Evolutionary conservation across 1,140 invertebrate species (phyloP), one percentile per base, ranked within the genome.

Genomic region (Dreissena rostriformis): DNA sequence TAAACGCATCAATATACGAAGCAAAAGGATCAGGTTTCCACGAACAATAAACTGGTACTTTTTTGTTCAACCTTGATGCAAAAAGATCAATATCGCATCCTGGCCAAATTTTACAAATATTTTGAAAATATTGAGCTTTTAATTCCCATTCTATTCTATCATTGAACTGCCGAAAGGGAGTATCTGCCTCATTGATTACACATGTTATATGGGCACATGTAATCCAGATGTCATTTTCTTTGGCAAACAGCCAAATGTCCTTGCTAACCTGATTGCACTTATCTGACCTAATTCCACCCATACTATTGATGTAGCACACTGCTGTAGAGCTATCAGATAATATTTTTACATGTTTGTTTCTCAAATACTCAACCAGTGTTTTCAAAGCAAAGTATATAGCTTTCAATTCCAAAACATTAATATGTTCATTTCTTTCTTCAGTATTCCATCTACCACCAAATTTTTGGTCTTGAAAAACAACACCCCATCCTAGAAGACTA

Each of bases 131-230:
- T 14, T 66, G 15, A 24, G 49, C n/a, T 15, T 29, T 22, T 39
- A 63, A 28, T 39, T 76, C 73, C 73, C 53, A 63, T 76, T 63
- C 73, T 19, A 76, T 76, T 14, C 65, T 10, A 39, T 76, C 73
- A 61, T 76, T 63, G 22, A 76, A 76, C 17, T 76, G 53, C 55
- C 73, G 22, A 26, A 55, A 63, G 53, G 73, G 73, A 11, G 8
- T 22, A 76, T 76, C 73, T 14, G 73, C 61, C 57, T 76, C 61
- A 74, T 74, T 74, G 10, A n/a, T 14, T 74, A 55, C 57, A n/a
- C 72, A 49, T 26, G 52, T 0, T 22, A 74, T 74, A 55, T 74
- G 72, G 17, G 51, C 12, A n/a, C 14, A n/a, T 22, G 28, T n/a
- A 19, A 73, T 49, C 49, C 49, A 49, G 39, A 53, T n/a, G 39